phyloP scores from a whole-genome alignment of 2,888 invertebrate species.

The Emmelina monodactyla region DNA sequence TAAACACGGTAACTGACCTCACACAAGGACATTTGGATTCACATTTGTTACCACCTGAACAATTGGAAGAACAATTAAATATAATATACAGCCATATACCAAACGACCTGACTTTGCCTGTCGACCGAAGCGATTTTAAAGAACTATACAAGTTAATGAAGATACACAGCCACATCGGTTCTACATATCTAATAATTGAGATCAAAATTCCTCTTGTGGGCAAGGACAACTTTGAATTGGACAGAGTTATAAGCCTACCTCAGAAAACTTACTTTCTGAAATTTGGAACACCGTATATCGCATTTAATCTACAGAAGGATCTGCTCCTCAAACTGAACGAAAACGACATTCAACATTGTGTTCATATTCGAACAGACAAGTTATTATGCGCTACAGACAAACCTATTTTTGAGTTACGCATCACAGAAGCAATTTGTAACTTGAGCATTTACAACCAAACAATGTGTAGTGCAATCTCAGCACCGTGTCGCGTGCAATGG shows the following conservation, averaged over 20 bases:
- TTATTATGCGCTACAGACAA: background rate
- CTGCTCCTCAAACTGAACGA: background rate
- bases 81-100: conserved; percentile 4
- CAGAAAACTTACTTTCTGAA: background rate
- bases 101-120: conserved; percentile 4
- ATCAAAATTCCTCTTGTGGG: conserved; percentile 7
- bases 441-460: background rate
- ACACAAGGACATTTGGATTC: conserved; percentile 2
- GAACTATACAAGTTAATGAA: conserved; percentile 7
- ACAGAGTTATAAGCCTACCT: conserved; percentile 1
- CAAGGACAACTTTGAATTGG: conserved; percentile 4
- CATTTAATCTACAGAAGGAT: conserved; percentile 1
- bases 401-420: background rate
- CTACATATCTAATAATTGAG: conserved; percentile 7
- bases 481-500: background rate
- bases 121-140: conserved; percentile 4
- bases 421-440: background rate
- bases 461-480: background rate
- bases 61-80: conserved; percentile 3
- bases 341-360: background rate
- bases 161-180: conserved; percentile 2
- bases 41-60: conserved; percentile 6
- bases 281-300: background rate
- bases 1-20: conserved; percentile 5
- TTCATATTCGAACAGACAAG: background rate